Evolutionary conservation across 2,888 invertebrate species (phyloP), one percentile per base, ranked within the genome.

Genomic region (Lepidochrysops patricia): DNA sequence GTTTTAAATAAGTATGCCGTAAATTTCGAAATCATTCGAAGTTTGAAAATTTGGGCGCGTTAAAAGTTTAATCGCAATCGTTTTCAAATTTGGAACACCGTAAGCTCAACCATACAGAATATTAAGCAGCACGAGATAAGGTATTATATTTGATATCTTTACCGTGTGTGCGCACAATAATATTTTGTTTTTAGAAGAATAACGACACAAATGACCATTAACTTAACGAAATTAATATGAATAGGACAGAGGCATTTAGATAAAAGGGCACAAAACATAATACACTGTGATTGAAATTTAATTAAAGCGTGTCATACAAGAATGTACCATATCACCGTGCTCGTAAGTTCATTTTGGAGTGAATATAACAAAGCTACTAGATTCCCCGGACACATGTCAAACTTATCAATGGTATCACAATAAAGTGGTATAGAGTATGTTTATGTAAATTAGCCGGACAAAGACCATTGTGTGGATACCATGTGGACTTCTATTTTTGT

Each of bases 401-500:
- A 64, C 57, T 61, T 54, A 57, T 62, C 61, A 62, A 63, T 61
- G 43, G 52, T 48, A 57, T 58, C 58, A 62, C 43, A 60, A 57
- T 61, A 63, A 65, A 60, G 56, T 25, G 57, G 25, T 54, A 50
- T 7, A 34, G 49, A 49, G 60, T 37, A 64, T 43, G 54, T 62
- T 64, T 56, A 63, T 65, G 62, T 65, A 65, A 66, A 66, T 65
- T 62, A 49, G 54, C 58, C 54, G 54, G 54, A 54, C 54, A 54
- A 32, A 54, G 54, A 13, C 52, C 26, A 27, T 61, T 35, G 37
- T 50, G 60, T 64, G 66, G 65, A 66, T 66, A 67, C 76, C 84
- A 83, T 76, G 79, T 80, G 84, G 77, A 72, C 69, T 68, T 75
- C 79, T 85, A 86, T 85, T 85, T 84, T 79, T 76, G 76, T 54